Conservation (phyloP, 1,140 invertebrate species). For the Homalodisca vitripennis region DNA sequence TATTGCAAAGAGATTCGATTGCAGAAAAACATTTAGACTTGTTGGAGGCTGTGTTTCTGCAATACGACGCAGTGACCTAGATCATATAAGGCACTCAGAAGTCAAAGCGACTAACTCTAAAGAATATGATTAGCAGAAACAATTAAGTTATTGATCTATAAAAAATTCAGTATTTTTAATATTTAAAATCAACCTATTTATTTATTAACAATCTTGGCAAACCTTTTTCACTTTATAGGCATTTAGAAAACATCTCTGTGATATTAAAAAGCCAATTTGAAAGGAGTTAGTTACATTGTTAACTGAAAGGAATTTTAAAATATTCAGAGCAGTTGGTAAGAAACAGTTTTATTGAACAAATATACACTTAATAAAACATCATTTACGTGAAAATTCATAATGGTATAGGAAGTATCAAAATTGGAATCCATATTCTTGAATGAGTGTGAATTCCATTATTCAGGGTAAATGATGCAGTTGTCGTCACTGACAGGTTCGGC, state of each 20-base stretch:
- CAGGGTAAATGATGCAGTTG: no score
- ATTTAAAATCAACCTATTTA: conserved; percentile 21
- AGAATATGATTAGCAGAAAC: conserved; percentile 2
- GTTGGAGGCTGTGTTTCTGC: no score
- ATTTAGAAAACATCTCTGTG: background rate
- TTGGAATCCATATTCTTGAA: no score
- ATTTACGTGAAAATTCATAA: conserved; percentile 17
- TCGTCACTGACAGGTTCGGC: background rate
- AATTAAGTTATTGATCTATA: conserved; percentile 28
- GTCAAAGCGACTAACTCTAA: no score
- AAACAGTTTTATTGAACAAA: conserved; percentile 24
- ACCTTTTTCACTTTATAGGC: conserved; percentile 1
- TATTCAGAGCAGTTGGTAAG: conserved; percentile 10
- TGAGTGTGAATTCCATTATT: no score
- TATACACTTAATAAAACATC: background rate
- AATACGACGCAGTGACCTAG: no score
- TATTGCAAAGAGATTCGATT: no score
- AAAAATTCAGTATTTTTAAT: conserved; percentile 12
- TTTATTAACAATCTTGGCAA: conserved; percentile 16
- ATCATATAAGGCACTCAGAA: no score
- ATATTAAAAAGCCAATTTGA: background rate
- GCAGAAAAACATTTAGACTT: no score
- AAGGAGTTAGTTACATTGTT: conserved; percentile 16
- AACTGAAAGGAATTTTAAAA: conserved; percentile 20
- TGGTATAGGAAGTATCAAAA: no score